Percentiles rank a stretch among this genome's conserved stretches.
These are phyloP conservation scores for Nanorana parkeri DNA, from an alignment of 2,113 vertebrate genomes.

Conservation along the genomic window DNA sequence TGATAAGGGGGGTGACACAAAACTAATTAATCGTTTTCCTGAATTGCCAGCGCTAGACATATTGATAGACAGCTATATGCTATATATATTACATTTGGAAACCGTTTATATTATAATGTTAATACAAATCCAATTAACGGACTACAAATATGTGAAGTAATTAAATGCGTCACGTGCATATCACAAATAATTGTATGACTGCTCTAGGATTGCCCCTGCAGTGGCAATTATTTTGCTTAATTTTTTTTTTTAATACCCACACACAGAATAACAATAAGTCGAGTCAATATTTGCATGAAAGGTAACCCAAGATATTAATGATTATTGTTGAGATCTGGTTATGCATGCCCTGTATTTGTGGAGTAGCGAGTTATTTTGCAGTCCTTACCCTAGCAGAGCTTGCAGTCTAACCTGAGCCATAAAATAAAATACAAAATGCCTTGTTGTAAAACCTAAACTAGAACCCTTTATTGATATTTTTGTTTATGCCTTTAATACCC, in stretches of 20 bases:
- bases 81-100: conserved; percentile 27
- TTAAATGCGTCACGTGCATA: conserved; percentile 36
- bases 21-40: conserved; percentile 51
- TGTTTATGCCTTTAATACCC: too few species aligned
- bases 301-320: not conserved
- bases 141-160: conserved; percentile 41
- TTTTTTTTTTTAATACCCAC: not conserved
- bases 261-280: conserved; percentile 21
- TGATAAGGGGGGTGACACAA: conserved; percentile 47
- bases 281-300: not conserved
- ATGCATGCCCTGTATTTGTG: too few species aligned
- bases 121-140: conserved; percentile 51
- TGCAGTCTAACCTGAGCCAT: too few species aligned
- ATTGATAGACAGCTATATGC: conserved; percentile 37
- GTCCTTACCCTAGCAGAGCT: too few species aligned
- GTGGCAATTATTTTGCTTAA: conserved; percentile 25
- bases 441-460: too few species aligned
- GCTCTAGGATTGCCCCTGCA: conserved; percentile 26
- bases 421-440: too few species aligned
- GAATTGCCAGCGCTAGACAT: conserved; percentile 11
- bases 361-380: too few species aligned
- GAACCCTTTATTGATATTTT: too few species aligned
- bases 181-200: not conserved
- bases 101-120: conserved; percentile 11
- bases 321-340: too few species aligned